Evolutionary conservation across 1,140 invertebrate genomes (phyloP), one percentile per base, ranked within the genome.

Genomic region (Idris sp.): DNA sequence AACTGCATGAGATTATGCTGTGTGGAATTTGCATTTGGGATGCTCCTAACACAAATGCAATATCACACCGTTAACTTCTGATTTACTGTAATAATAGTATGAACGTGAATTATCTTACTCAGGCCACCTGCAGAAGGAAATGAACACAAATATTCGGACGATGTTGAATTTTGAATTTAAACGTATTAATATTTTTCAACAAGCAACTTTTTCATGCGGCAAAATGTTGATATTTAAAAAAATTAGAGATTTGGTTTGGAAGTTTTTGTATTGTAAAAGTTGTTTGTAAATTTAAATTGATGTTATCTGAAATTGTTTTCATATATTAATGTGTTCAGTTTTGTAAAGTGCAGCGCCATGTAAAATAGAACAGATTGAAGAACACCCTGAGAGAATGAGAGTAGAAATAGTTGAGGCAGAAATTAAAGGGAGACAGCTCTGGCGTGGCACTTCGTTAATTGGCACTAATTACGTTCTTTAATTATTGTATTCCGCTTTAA

Each of bases 381-480:
- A 35, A 58, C 49, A 65, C 26, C 26, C 31, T 41, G 46, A 40
- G 69, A 48, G 35, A 35, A 46, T 44, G 49, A 58, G 48, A 65
- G 53, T 14, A 43, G 53, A 65, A 58, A 54, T 43, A 56, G 68
- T 61, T 72, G 19, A 61, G 22, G 61, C 35, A 38, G 64, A 36
- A 71, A 49, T 19, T 61, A 51, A 67, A 48, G 14, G 46, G 33
- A 58, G 61, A 69, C 71, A 46, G 67, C 35, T 64, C 68, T 56
- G 46, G 31, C 68, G 77, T 64, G 67, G 67, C 78, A 75, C 74
- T 79, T 72, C 72, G 69, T 78, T 81, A 81, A 83, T 83, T 80
- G 80, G 79, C 76, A 78, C 76, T 83, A 25, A n/a, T n/a, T n/a
- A n/a, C n/a, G n/a, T n/a, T n/a, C n/a, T n/a, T n/a, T n/a, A n/a